Evolutionary conservation across 1,140 invertebrate genomes (phyloP), one percentile per base, ranked within the genome.

Genomic region (Hesperophylax magnus): DNA sequence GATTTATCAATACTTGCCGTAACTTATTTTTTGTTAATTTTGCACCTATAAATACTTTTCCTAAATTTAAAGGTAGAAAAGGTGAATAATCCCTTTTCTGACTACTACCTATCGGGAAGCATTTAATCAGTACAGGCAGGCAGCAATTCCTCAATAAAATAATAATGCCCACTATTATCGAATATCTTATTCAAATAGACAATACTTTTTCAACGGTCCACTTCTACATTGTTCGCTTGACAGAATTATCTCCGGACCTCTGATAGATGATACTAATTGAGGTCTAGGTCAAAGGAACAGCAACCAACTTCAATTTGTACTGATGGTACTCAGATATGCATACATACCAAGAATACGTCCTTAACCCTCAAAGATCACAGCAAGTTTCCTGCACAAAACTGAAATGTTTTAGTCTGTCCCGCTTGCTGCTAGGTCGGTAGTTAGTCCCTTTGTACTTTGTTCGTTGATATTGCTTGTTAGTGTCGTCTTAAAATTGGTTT

Each of bases 261-360:
- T 39, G 67, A 47, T 47, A 52, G 39, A 52, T 52, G 7, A 18
- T n/a, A 71, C 67, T 71, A 71, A 71, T 71, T 71, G 67, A 71
- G 67, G 67, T 71, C 34, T 52, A 47, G 67, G 31, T 71, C 67
- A 71, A 39, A 20, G 22, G 39, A 20, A 11, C 6, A 52, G 39
- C 27, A 27, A 71, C 67, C 11, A 71, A 18, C 67, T 24, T 71
- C 67, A 71, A 71, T 71, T 71, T 71, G 67, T 71, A 71, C 9
- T 71, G 67, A 71, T 71, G 31, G 7, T 52, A 52, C n/a, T 6
- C 67, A 9, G 67, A 71, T 71, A 71, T 71, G n/a, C 67, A 52
- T 47, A 27, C 61, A 65, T 31, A 65, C 61, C 18, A 24, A 47
- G 39, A 34, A 47, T 47, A 47, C 39, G 39, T 47, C 39, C 11